These are phyloP conservation scores for Micronycteris hirsuta DNA, from an alignment of 2,113 vertebrate species.

Conservation along the genomic window DNA sequence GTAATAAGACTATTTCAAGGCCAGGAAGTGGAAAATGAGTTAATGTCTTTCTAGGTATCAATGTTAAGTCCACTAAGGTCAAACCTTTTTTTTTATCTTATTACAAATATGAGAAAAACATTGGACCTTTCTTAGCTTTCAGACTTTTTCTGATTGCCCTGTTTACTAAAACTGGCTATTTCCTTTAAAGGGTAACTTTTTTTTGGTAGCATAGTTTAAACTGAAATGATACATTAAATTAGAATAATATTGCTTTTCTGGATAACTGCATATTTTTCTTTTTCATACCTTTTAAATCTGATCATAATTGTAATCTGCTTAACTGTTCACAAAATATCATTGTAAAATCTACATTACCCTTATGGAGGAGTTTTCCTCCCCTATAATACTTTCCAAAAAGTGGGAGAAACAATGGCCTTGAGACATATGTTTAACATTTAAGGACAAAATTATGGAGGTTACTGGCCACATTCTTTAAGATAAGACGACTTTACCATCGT, in stretches of 20 bases:
- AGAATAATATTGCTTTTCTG: background rate
- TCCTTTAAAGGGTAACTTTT: background rate
- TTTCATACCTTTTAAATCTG: background rate
- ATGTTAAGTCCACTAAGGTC: background rate
- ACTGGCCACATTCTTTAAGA: background rate
- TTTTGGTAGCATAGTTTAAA: background rate
- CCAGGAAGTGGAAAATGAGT: background rate
- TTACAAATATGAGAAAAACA: slow-evolving; percentile 6
- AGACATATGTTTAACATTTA: background rate
- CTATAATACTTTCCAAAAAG: background rate
- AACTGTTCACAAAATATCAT: background rate
- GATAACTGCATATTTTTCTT: background rate
- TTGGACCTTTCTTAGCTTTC: background rate
- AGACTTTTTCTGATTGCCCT: background rate
- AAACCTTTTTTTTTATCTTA: background rate
- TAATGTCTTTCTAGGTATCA: background rate
- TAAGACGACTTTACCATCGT: background rate
- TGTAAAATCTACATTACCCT: background rate
- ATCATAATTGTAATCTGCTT: background rate
- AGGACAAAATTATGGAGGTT: background rate
- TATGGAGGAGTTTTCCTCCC: background rate
- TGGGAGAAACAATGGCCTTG: background rate
- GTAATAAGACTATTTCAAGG: background rate
- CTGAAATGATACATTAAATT: background rate
- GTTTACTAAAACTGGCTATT: slow-evolving; percentile 30